Base-by-base conservation (phyloP, 2,888 invertebrate species). In the Macrophya alboannulata region DNA sequence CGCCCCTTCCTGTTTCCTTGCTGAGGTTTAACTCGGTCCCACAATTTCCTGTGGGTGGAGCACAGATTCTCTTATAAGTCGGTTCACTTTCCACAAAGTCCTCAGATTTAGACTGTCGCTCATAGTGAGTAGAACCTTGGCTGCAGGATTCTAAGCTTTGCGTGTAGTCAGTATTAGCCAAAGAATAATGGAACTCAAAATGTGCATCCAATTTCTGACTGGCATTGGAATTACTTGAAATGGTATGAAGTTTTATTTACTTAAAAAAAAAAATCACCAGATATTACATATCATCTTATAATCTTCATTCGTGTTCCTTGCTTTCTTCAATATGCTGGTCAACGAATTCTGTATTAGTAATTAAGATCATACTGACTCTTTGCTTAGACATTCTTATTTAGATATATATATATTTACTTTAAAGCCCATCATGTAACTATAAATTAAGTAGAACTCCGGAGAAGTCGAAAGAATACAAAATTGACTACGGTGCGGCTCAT, bases 401-500 rank as follows among this genome's bases (percentile, higher is more conserved):
- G 48, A 48, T 62, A n/a, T 37, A 8, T 37, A 8, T 76, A 48
- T 76, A 51, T 25, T 76, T 15, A 25, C 43, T 76, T 12, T 8
- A 17, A 76, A 45, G 5, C 37, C n/a, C 76, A 51, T 51, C 31
- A 25, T 25, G 9, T 25, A 76, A 25, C 25, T 45, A 45, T 76
- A 25, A 48, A 12, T 12, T 10, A 6, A 21, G 87, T 89, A 85
- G 81, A 86, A 82, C 6, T 21, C 59, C 87, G 84, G 77, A 79
- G 62, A 84, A 51, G 76, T 21, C 85, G 45, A 84, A 45, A 21
- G 62, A 72, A 83, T 43, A 84, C 84, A 1, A 45, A 89, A 89
- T 89, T 90, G 90, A 90, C 90, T 92, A 93, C 94, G 91, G 87
- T 92, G 93, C 93, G 93, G 94, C 94, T 94, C 94, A 91, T 94